Base-by-base conservation (phyloP, 2,797 vertebrate genomes). In the Coluber constrictor region DNA sequence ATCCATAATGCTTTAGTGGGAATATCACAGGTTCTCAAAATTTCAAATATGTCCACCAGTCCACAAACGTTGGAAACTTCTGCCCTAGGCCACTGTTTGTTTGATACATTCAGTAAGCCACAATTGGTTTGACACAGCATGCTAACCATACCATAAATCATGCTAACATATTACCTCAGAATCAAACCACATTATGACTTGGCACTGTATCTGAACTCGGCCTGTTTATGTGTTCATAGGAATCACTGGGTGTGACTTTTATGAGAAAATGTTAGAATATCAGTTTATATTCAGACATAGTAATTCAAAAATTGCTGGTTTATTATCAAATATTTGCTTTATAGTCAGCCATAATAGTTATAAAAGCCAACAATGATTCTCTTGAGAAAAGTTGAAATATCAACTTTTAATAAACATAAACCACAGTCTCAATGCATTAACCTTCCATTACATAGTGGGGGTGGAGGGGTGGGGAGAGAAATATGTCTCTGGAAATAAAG, bases 311-410 rank as follows among this genome's bases (percentile, higher is more conserved):
- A 70, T 91, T 96, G 94, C 79, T 89, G 94, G 43, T 92, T 32
- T 86, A 56, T 96, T 97, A 94, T 95, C 97, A 95, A 97, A 94
- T 97, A 96, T 97, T 98, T 97, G 95, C 92, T 97, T 97, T 97
- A 97, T 94, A 94, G 95, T 95, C 94, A 95, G 86, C 83, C 89
- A 94, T 92, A 94, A 97, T 92, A 94, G 90, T 90, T 95, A 79
- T 93, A 66, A 92, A 96, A 97, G 88, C 90, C 89, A 94, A 87
- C 87, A 94, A 95, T 94, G 93, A 96, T 96, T 96, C 96, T 95
- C 95, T 66, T 95, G 96, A 92, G 96, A 83, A 70, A 97, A 95
- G 94, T 95, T 97, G 95, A 97, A 96, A 94, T 92, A 95, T 96
- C 95, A 97, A 63, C 91, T 79, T 66, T 91, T 94, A 96, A 95